These are phyloP conservation scores for Drosophila meridionalis DNA, from an alignment of 2,888 invertebrate species.

Conservation along the genomic window DNA sequence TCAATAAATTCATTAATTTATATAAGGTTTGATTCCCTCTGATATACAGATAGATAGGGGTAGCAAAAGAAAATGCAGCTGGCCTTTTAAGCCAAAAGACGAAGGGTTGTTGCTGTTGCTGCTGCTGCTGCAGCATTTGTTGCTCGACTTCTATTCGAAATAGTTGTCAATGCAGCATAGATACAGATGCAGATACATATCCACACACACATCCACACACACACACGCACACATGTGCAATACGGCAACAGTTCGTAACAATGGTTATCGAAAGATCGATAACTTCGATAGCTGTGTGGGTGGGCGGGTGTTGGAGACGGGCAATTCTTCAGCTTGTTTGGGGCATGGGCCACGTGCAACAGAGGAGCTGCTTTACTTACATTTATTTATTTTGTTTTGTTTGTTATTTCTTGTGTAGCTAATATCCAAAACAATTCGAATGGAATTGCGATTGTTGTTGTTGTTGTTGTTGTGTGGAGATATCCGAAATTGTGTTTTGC, in stretches of 20 bases:
- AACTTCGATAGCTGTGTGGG: conserved; percentile 1
- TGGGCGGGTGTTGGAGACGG: not conserved
- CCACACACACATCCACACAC: not conserved
- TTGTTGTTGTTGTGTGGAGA: conserved; percentile 13
- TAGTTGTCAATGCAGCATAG: not conserved
- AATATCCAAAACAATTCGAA: conserved; percentile 29
- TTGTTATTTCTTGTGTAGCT: conserved; percentile 2
- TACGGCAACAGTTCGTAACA: conserved; percentile 4
- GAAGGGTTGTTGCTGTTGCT: conserved; percentile 12
- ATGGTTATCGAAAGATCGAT: conserved; percentile 17
- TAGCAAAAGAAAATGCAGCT: conserved; percentile 39
- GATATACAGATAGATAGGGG: conserved; percentile 7
- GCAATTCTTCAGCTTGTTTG: conserved; percentile 5
- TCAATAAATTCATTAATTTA: too few species aligned
- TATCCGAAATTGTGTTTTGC: conserved; percentile 44
- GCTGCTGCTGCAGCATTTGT: not conserved
- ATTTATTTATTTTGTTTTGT: conserved; percentile 15
- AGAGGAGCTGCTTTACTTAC: conserved; percentile 32
- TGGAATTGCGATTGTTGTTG: not conserved
- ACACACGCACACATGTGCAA: too few species aligned
- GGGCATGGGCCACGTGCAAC: conserved; percentile 44
- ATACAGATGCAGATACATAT: not conserved
- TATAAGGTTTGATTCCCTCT: not conserved
- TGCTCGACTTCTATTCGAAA: not conserved
- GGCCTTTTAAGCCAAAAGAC: conserved; percentile 1